Conservation (phyloP, 1,140 invertebrate species). For the Vollenhovia emeryi region DNA sequence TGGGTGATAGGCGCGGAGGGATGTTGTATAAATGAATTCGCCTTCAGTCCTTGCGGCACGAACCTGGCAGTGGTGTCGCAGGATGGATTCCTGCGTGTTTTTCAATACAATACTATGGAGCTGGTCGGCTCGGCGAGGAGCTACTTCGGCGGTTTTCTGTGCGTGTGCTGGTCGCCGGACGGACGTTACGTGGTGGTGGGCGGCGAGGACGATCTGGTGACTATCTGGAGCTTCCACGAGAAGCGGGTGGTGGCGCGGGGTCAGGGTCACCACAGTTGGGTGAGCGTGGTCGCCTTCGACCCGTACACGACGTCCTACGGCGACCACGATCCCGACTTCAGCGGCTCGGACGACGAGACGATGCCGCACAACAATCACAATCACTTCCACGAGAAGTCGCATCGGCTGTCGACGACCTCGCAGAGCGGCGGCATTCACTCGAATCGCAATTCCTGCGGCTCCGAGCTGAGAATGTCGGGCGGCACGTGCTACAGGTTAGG, state of each 20-base stretch:
- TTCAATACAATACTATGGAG: slow-evolving; percentile 99
- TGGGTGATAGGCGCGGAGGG: slow-evolving; percentile 94
- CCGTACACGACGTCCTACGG: slow-evolving; percentile 92
- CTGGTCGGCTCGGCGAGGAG: slow-evolving; percentile 95
- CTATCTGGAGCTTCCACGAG: slow-evolving; percentile 98
- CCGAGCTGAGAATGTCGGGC: slow-evolving; percentile 85
- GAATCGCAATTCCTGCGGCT: slow-evolving; percentile 86
- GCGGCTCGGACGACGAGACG: slow-evolving; percentile 87
- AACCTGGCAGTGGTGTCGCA: slow-evolving; percentile 97
- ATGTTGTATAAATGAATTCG: slow-evolving; percentile 97
- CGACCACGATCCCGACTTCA: slow-evolving; percentile 86
- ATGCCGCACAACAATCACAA: slow-evolving; percentile 85
- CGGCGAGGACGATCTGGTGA: slow-evolving; percentile 99
- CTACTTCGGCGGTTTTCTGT: slow-evolving; percentile 98
- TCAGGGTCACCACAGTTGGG: slow-evolving; percentile 98
- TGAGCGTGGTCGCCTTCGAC: slow-evolving; percentile 98
- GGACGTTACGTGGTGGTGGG: slow-evolving; percentile 97
- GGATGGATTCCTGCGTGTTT: slow-evolving; percentile 98
- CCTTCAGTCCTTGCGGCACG: slow-evolving; percentile 97
- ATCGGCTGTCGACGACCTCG: slow-evolving; percentile 77
- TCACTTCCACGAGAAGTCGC: slow-evolving; percentile 80
- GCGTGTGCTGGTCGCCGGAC: slow-evolving; percentile 99
- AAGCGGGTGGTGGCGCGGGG: slow-evolving; percentile 97
- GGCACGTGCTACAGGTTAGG: slow-evolving; percentile 94
- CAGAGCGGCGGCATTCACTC: slow-evolving; percentile 80